Conservation (phyloP, 1,140 invertebrate species). For the Drosophila repleta region DNA sequence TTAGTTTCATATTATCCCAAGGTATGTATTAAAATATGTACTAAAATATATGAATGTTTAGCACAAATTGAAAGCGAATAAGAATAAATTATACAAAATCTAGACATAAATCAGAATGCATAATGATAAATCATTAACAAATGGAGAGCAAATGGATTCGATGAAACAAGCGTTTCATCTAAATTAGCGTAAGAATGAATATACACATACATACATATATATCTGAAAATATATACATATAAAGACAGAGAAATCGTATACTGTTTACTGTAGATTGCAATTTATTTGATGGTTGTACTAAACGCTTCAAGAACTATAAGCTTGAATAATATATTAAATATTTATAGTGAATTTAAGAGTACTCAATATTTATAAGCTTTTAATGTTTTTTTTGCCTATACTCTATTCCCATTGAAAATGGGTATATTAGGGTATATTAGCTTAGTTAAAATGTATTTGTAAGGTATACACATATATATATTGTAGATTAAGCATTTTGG, state of each 20-base stretch:
- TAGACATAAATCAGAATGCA: not conserved
- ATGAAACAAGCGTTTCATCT: constrained; percentile 1
- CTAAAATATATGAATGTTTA: not conserved
- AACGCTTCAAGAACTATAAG: not conserved
- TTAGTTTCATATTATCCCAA: not conserved
- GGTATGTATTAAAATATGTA: constrained; percentile 1
- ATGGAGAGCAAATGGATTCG: not conserved
- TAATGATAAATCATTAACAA: constrained; percentile 5
- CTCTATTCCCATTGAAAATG: too few relatives aligned
- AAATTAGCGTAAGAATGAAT: not conserved
- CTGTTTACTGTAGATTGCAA: not conserved
- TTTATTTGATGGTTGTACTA: constrained; percentile 6
- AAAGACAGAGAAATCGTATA: not conserved
- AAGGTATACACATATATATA: too few relatives aligned
- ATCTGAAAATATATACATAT: too few relatives aligned
- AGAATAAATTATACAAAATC: not conserved
- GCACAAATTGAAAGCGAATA: not conserved
- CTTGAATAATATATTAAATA: not conserved
- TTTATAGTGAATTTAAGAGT: not conserved
- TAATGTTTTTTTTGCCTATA: too few relatives aligned
- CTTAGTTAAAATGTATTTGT: too few relatives aligned
- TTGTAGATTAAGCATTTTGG: too few relatives aligned
- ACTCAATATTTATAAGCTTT: too few relatives aligned
- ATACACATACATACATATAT: too few relatives aligned
- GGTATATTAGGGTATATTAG: too few relatives aligned